These are phyloP conservation scores for Alcedo quadribrachys DNA, from an alignment of 2,797 vertebrate genomes.

Conservation along the genomic window DNA sequence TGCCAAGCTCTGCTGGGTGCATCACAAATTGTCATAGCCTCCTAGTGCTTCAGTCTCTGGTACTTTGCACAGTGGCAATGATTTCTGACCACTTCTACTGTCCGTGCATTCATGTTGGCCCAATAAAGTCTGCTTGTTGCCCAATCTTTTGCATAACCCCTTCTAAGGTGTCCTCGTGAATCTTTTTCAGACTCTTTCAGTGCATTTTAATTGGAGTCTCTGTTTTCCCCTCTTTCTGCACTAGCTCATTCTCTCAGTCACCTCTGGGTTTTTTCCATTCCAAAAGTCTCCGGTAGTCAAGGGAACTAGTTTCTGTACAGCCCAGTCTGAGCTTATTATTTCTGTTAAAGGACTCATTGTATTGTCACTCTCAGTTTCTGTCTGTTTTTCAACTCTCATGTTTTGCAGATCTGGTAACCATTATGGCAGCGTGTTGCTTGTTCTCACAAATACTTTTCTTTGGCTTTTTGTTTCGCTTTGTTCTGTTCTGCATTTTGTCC, in stretches of 20 bases:
- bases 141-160: not conserved
- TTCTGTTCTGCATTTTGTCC: not conserved
- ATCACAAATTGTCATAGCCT: slow-evolving; percentile 34
- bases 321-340: slow-evolving; percentile 53
- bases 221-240: slow-evolving; percentile 32
- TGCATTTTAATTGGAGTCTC: slow-evolving; percentile 48
- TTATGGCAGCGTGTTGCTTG: not conserved
- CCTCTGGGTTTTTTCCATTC: slow-evolving; percentile 51
- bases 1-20: slow-evolving; percentile 21
- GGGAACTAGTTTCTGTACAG: slow-evolving; percentile 60
- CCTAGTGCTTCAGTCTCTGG: slow-evolving; percentile 14
- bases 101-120: not conserved
- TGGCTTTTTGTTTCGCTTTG: not conserved
- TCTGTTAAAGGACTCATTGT: slow-evolving; percentile 43
- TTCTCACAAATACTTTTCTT: not conserved
- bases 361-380: slow-evolving; percentile 35
- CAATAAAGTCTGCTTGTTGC: slow-evolving; percentile 25
- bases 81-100: slow-evolving; percentile 43
- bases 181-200: slow-evolving; percentile 2
- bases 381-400: not conserved
- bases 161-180: slow-evolving; percentile 20
- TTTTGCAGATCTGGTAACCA: not conserved
- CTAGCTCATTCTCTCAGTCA: slow-evolving; percentile 50
- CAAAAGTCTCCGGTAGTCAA: slow-evolving; percentile 56
- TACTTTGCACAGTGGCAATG: slow-evolving; percentile 4